Evolutionary conservation across 2,888 invertebrate genomes (phyloP).

Genomic region (Ecliptopera silaceata): DNA sequence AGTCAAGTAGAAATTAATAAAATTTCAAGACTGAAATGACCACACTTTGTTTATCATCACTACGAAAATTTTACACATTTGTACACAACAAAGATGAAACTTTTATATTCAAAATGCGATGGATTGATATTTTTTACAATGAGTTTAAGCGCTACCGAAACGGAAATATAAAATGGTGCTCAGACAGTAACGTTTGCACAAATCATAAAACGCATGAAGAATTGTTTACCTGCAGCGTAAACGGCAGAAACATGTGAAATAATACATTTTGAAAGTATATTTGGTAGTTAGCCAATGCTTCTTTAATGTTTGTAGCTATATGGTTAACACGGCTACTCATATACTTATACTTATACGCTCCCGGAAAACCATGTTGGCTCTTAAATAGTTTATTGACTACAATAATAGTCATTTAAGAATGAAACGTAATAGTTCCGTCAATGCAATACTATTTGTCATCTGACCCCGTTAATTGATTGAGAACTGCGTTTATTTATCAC

Average conservation of each 20-base stretch:
- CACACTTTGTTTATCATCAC: neutral
- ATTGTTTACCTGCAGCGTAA: too few relatives aligned
- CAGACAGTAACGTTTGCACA: too few relatives aligned
- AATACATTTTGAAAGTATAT: too few relatives aligned
- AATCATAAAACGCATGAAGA: too few relatives aligned
- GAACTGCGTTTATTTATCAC: conserved; percentile 35
- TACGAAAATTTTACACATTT: too few relatives aligned
- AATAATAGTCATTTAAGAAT: conserved; percentile 13
- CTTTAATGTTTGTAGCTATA: too few relatives aligned
- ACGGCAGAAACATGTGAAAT: too few relatives aligned
- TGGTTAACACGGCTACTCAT: neutral
- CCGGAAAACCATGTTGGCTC: neutral
- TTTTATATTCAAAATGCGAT: neutral
- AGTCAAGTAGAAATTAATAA: conserved; percentile 59
- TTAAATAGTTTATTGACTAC: conserved; percentile 12
- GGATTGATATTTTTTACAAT: too few relatives aligned
- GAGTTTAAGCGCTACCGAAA: too few relatives aligned
- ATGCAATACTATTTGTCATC: conserved; percentile 46
- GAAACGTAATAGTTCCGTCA: conserved; percentile 39
- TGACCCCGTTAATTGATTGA: conserved; percentile 50
- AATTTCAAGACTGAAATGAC: conserved; percentile 54
- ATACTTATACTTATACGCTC: neutral
- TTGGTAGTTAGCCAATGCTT: too few relatives aligned
- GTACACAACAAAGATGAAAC: neutral
- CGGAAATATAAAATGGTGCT: too few relatives aligned